A percentile compares a stretch with the other conserved stretches of the same genome.
Evolutionary conservation across 2,888 invertebrate species (phyloP).

Genomic region (Salticus scenicus): DNA sequence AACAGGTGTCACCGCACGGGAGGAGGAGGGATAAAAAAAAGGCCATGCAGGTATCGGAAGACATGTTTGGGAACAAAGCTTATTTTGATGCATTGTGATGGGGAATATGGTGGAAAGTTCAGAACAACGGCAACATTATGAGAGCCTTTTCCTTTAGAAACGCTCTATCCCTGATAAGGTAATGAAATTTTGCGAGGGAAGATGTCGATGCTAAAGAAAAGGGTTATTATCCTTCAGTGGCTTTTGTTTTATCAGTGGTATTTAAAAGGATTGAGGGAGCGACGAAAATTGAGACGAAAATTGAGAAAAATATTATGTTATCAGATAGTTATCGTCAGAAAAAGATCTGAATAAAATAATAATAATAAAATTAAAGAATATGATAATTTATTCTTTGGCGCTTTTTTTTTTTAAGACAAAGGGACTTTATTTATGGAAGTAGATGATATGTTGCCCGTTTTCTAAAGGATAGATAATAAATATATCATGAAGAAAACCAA

Average conservation of each 20-base stretch:
- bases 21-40: slow-evolving; percentile 32
- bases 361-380: too few relatives aligned
- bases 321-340: too few relatives aligned
- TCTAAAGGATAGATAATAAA: too few relatives aligned
- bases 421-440: too few relatives aligned
- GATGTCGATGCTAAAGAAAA: slow-evolving; percentile 52
- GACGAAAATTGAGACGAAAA: not conserved
- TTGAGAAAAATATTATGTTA: too few relatives aligned
- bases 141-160: slow-evolving; percentile 14
- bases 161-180: slow-evolving; percentile 50
- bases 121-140: slow-evolving; percentile 49
- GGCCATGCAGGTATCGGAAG: slow-evolving; percentile 1
- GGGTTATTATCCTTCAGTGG: slow-evolving; percentile 46
- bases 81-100: slow-evolving; percentile 39
- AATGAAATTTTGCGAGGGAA: slow-evolving; percentile 56
- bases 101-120: slow-evolving; percentile 17
- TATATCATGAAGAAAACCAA: too few relatives aligned
- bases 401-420: too few relatives aligned
- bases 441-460: too few relatives aligned
- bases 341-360: too few relatives aligned
- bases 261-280: not conserved
- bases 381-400: too few relatives aligned
- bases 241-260: slow-evolving; percentile 28
- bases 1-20: slow-evolving; percentile 5
- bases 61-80: slow-evolving; percentile 56